Conservation (phyloP, 1,140 invertebrate species). For the Metopolophium dirhodum region DNA sequence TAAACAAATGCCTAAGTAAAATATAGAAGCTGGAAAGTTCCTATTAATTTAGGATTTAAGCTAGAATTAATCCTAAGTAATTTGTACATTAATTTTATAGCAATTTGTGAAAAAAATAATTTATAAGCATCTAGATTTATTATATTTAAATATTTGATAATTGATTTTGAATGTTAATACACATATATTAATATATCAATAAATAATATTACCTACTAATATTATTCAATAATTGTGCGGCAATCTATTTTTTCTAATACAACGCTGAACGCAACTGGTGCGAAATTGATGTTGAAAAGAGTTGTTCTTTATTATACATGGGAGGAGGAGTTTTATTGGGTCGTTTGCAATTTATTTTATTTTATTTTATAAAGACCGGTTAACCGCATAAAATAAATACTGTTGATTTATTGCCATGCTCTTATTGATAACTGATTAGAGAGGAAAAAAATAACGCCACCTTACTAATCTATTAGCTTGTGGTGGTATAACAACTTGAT, state of each 20-base stretch:
- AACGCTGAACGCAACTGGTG: not conserved
- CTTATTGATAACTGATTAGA: not conserved
- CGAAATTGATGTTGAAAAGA: slow-evolving; percentile 15
- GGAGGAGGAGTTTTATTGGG: slow-evolving; percentile 52
- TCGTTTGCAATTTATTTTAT: slow-evolving; percentile 44
- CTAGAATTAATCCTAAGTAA: not conserved
- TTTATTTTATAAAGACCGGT: slow-evolving; percentile 14
- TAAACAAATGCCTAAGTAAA: too few species aligned
- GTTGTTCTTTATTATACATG: slow-evolving; percentile 5
- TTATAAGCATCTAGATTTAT: not conserved
- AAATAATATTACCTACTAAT: not conserved
- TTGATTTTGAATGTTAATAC: not conserved
- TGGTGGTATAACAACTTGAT: not conserved
- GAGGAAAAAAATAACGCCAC: not conserved
- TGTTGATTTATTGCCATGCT: slow-evolving; percentile 22
- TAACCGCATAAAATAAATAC: slow-evolving; percentile 40
- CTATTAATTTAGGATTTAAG: too few species aligned
- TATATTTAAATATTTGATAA: not conserved
- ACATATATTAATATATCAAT: not conserved
- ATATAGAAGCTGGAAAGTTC: too few species aligned
- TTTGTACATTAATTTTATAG: not conserved
- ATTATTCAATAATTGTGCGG: not conserved
- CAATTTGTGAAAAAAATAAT: not conserved
- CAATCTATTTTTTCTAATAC: not conserved
- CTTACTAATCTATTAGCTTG: not conserved